Conservation (phyloP, 2,888 invertebrate species). For the Heliconius aoede region DNA sequence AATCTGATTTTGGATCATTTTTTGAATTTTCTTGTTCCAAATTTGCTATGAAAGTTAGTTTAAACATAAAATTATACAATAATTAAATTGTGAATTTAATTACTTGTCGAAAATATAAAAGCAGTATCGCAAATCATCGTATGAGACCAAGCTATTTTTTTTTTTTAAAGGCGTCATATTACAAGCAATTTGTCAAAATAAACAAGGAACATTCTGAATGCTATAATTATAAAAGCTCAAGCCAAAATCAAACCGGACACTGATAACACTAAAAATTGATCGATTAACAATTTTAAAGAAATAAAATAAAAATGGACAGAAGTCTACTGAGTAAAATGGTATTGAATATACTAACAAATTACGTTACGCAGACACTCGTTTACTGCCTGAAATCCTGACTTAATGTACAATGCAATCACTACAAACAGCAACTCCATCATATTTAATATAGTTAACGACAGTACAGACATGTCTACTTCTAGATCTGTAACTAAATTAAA, state of each 20-base stretch:
- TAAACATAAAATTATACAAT: neutral
- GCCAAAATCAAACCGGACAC: no score
- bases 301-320: no score
- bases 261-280: no score
- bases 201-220: no score
- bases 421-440: neutral
- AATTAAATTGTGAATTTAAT: neutral
- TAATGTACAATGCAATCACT: neutral
- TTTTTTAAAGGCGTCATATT: no score
- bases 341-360: neutral
- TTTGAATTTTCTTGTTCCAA: neutral
- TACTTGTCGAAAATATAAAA: neutral
- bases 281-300: no score
- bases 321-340: neutral
- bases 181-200: no score
- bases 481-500: no score
- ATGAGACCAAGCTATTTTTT: neutral
- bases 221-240: no score
- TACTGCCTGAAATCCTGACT: neutral
- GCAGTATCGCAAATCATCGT: neutral
- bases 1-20: neutral
- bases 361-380: neutral
- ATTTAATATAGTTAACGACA: neutral
- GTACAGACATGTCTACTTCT: neutral
- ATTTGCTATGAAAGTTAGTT: neutral